Conservation (phyloP, 2,113 vertebrate species). For the Nettapus auritus region DNA sequence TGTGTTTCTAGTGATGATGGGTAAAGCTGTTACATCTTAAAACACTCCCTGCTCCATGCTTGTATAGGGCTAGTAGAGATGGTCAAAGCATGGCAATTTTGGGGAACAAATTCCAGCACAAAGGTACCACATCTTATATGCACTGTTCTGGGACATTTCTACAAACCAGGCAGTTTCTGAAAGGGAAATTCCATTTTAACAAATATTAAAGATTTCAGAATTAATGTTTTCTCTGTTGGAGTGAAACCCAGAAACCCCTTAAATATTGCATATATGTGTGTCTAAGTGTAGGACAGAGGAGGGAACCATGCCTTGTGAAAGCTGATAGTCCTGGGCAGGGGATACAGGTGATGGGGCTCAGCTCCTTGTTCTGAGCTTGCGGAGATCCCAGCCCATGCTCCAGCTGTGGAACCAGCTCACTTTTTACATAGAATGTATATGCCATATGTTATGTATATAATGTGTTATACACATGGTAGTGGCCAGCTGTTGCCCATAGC, state of each 20-base stretch:
- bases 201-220: not conserved
- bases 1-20: not conserved
- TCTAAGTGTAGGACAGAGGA: not conserved
- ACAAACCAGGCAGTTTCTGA: not conserved
- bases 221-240: not conserved
- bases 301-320: not conserved
- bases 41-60: not conserved
- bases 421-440: not conserved
- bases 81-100: not conserved
- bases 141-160: not conserved
- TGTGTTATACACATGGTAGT: fast-evolving
- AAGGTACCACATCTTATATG: fast-evolving
- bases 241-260: not conserved
- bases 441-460: not conserved
- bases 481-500: not conserved
- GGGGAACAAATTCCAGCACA: not conserved
- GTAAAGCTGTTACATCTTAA: not conserved
- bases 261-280: not conserved
- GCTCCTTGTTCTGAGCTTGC: not conserved
- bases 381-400: not conserved
- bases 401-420: not conserved
- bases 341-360: not conserved
- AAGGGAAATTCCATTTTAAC: not conserved
- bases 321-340: not conserved
- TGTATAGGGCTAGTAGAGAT: not conserved